A percentile compares a stretch with the other conserved stretches of the same genome.
Evolutionary conservation across 2,888 invertebrate genomes (phyloP).

Genomic region (Nymphalis urticae): DNA sequence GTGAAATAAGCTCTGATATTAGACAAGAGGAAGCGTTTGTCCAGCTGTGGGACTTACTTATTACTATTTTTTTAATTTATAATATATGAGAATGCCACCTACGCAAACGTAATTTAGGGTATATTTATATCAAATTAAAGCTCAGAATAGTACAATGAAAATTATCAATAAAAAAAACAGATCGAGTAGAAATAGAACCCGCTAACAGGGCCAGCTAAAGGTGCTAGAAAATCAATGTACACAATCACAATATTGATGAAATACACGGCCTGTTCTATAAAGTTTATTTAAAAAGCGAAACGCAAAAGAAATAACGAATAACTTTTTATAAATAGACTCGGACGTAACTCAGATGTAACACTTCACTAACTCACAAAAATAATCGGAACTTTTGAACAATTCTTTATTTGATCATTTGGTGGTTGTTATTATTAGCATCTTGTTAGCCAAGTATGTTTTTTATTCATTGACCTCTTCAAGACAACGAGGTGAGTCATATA

Average conservation of each 20-base stretch:
- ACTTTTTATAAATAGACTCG: neutral
- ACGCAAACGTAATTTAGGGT: no score
- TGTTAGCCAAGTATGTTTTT: constrained; percentile 5
- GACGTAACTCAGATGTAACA: constrained; percentile 13
- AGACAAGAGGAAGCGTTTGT: no score
- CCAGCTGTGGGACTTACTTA: no score
- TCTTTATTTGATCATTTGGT: constrained; percentile 7
- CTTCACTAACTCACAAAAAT: neutral
- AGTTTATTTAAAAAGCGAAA: constrained; percentile 3
- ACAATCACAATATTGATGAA: neutral
- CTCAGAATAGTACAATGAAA: no score
- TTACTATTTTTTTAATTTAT: no score
- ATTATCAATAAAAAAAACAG: no score
- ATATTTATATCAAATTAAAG: no score
- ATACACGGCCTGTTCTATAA: neutral
- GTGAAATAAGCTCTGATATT: no score
- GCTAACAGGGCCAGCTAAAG: no score
- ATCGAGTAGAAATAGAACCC: no score
- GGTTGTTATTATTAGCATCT: constrained; percentile 5
- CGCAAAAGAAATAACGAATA: neutral
- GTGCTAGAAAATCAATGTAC: no score
- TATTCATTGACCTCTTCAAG: constrained; percentile 23
- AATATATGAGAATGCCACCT: no score
- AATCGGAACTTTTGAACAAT: constrained; percentile 8
- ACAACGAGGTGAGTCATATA: constrained; percentile 9